Evolutionary conservation across 1,140 invertebrate species (phyloP).

Genomic region (Lordiphosa mommai): DNA sequence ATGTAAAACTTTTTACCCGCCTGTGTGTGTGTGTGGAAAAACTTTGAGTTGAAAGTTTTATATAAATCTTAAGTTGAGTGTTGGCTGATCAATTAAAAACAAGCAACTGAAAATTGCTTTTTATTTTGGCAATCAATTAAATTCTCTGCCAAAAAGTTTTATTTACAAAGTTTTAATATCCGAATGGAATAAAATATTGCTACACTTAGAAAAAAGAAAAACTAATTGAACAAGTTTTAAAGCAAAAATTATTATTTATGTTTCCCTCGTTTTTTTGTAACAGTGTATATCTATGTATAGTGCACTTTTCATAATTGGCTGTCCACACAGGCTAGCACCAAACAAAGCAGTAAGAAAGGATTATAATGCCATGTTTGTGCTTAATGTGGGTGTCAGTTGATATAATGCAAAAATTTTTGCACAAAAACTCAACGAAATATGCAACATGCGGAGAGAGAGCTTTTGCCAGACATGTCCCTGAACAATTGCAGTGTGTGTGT

Average conservation of each 20-base stretch:
- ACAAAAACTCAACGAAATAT: slow-evolving; percentile 31
- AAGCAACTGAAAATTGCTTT: no score
- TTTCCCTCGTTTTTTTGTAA: no score
- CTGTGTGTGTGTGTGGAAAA: not conserved
- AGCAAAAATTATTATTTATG: no score
- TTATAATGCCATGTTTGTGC: slow-evolving; percentile 63
- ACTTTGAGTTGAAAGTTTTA: slow-evolving; percentile 30
- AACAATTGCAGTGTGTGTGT: slow-evolving; percentile 19
- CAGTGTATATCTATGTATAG: no score
- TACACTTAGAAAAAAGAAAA: no score
- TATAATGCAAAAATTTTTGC: slow-evolving; percentile 32
- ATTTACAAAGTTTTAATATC: no score
- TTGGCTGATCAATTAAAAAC: slow-evolving; percentile 12
- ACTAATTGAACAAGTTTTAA: no score
- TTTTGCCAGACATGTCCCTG: slow-evolving; percentile 22
- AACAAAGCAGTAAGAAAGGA: slow-evolving; percentile 21
- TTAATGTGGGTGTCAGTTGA: slow-evolving; percentile 44
- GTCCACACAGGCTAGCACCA: not conserved
- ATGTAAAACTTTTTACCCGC: slow-evolving; percentile 17
- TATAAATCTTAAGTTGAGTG: no score
- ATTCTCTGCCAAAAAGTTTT: no score
- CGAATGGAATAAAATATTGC: no score
- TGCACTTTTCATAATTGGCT: slow-evolving; percentile 55
- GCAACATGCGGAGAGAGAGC: not conserved
- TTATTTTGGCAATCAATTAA: no score